phyloP scores from a whole-genome alignment of 2,888 invertebrate species.

The Drosophila niveifrons region DNA sequence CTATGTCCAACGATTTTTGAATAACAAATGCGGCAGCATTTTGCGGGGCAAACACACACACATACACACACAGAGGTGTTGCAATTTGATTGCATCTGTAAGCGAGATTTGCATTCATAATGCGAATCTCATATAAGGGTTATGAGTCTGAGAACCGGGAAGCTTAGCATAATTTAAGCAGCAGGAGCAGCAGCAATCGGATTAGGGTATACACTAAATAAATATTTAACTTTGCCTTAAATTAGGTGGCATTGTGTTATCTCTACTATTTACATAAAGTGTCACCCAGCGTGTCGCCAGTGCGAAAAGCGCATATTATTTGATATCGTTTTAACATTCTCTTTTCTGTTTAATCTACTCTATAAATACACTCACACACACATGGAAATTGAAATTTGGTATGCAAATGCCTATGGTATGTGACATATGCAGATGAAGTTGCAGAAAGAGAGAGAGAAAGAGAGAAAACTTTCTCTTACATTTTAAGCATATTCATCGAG shows the following conservation, averaged over 20 bases:
- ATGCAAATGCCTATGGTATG: slow-evolving; percentile 6
- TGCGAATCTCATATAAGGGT: slow-evolving; percentile 54
- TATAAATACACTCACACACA: neutral
- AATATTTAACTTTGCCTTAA: slow-evolving; percentile 38
- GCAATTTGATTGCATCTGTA: slow-evolving; percentile 63
- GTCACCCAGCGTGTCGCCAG: neutral
- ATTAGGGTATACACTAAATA: slow-evolving; percentile 26
- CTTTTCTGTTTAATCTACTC: neutral
- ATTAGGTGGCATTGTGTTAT: slow-evolving; percentile 8
- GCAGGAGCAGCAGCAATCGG: slow-evolving; percentile 21
- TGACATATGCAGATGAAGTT: slow-evolving; percentile 2
- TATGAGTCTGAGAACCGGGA: slow-evolving; percentile 40
- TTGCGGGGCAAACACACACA: neutral
- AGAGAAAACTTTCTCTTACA: neutral
- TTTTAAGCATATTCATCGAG: slow-evolving; percentile 3
- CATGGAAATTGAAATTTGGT: neutral
- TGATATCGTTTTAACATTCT: neutral
- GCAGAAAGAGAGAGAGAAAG: no score
- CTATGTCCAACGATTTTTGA: slow-evolving; percentile 59
- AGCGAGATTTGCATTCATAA: slow-evolving; percentile 71
- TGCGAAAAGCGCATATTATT: neutral
- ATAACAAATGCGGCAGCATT: slow-evolving; percentile 56
- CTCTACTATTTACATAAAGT: neutral
- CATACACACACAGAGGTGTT: slow-evolving; percentile 51
- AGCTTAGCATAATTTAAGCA: slow-evolving; percentile 50